Conservation (phyloP, 2,113 vertebrate genomes). For the Syngnathus typhle region DNA sequence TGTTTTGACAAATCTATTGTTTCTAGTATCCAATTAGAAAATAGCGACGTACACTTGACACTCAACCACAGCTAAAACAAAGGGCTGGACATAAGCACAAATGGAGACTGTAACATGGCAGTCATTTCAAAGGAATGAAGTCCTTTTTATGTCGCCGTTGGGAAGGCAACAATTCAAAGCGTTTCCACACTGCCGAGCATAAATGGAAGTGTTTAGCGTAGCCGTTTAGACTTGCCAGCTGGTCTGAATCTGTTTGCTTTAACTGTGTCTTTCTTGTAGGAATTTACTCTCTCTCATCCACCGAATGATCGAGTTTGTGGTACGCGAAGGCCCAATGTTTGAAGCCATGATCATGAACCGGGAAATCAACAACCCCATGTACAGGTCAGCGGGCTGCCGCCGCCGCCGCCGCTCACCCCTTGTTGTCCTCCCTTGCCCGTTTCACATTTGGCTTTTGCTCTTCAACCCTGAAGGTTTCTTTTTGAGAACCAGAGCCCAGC, state of each 20-base stretch:
- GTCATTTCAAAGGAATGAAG: background rate
- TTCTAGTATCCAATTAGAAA: background rate
- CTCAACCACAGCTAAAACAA: background rate
- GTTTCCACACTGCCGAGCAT: constrained; percentile 26
- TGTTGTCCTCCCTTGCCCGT: background rate
- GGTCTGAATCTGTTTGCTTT: constrained; percentile 97
- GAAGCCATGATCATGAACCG: constrained; percentile 99
- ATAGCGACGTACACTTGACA: background rate
- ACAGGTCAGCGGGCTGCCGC: constrained; percentile 78
- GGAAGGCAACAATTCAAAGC: constrained; percentile 17
- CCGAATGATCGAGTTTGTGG: constrained; percentile 99
- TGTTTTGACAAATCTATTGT: background rate
- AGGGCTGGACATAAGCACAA: background rate
- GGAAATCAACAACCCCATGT: constrained; percentile 98
- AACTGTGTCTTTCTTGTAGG: constrained; percentile 99
- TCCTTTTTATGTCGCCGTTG: background rate
- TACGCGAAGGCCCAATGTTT: constrained; percentile 99
- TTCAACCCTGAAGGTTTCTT: constrained; percentile 78
- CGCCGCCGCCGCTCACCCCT: background rate
- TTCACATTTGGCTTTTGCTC: background rate
- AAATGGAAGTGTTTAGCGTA: constrained; percentile 44
- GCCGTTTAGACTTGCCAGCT: constrained; percentile 26
- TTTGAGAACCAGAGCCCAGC: constrained; percentile 99
- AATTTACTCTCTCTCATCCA: constrained; percentile 99
- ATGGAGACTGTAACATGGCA: background rate